These are phyloP conservation scores for Orussus abietinus DNA, from an alignment of 1,140 invertebrate species.

Conservation along the genomic window DNA sequence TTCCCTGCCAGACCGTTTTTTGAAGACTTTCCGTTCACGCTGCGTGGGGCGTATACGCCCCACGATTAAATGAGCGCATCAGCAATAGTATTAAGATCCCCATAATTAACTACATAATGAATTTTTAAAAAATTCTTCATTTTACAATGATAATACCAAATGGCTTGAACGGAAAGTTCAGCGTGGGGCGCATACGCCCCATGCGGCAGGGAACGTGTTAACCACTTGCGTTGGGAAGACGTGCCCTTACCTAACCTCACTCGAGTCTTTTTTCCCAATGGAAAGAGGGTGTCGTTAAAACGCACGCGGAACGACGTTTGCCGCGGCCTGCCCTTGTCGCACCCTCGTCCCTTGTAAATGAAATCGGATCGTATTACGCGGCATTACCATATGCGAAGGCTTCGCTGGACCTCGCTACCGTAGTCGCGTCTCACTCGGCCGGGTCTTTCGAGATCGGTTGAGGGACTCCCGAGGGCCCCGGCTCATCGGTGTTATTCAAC, in stretches of 20 bases:
- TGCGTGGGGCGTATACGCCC: too few relatives aligned
- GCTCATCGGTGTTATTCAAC: background rate
- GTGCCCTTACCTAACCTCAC: too few relatives aligned
- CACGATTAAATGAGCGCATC: too few relatives aligned
- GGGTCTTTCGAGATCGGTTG: background rate
- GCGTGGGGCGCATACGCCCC: background rate
- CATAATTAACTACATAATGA: too few relatives aligned
- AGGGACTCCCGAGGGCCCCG: background rate
- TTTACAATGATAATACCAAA: too few relatives aligned
- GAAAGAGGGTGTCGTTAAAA: slow-evolving; percentile 30
- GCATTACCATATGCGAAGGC: slow-evolving; percentile 31
- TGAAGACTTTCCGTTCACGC: too few relatives aligned
- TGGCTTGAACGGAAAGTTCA: slow-evolving; percentile 9
- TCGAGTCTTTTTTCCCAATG: too few relatives aligned
- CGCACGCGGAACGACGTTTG: slow-evolving; percentile 29
- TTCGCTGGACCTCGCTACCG: slow-evolving; percentile 1
- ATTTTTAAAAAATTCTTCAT: too few relatives aligned
- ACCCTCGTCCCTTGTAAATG: slow-evolving; percentile 34
- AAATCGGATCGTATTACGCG: slow-evolving; percentile 38
- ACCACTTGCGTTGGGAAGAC: slow-evolving; percentile 11
- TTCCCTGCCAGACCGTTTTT: too few relatives aligned
- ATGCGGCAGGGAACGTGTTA: background rate
- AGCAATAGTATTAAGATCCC: too few relatives aligned
- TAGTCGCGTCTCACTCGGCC: background rate
- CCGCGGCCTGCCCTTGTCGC: slow-evolving; percentile 9